phyloP scores from a whole-genome alignment of 2,113 vertebrate genomes.

The Ivindomyrus marchei region DNA sequence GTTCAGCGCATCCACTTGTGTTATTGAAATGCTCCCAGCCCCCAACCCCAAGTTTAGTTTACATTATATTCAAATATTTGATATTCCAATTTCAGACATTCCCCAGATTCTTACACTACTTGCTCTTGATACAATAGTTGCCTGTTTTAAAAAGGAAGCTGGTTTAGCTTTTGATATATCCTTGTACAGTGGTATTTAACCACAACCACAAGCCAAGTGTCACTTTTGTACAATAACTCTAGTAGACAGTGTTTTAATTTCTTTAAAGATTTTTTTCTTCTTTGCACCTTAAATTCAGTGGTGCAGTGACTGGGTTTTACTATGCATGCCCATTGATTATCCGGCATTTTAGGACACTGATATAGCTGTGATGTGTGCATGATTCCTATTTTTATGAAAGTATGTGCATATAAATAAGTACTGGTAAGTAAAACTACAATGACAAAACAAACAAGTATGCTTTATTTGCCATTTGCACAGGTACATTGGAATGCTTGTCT shows the following conservation, averaged over 20 bases:
- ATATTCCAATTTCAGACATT: not conserved
- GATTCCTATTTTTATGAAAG: not conserved
- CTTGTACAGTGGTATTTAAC: not conserved
- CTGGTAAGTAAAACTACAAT: not conserved
- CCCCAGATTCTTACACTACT: not conserved
- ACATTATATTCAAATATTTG: not conserved
- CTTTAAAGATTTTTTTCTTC: not conserved
- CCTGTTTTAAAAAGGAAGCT: not conserved
- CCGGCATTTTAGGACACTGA: not conserved
- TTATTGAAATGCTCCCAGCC: not conserved
- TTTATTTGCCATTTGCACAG: not conserved
- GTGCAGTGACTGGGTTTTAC: not conserved
- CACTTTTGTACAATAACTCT: not conserved
- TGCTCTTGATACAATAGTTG: not conserved
- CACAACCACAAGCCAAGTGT: conserved; percentile 3
- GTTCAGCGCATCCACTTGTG: not conserved
- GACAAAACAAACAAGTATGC: not conserved
- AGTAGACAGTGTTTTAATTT: not conserved
- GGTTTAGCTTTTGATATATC: not conserved
- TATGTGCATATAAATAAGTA: not conserved
- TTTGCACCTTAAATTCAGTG: not conserved
- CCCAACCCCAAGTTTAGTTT: not conserved
- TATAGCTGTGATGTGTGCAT: not conserved
- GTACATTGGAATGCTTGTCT: not conserved
- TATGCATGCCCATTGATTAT: not conserved